Evolutionary conservation across 2,888 invertebrate species (phyloP), one percentile per base, ranked within the genome.

Genomic region (Cataglyphis rosenhaueri): DNA sequence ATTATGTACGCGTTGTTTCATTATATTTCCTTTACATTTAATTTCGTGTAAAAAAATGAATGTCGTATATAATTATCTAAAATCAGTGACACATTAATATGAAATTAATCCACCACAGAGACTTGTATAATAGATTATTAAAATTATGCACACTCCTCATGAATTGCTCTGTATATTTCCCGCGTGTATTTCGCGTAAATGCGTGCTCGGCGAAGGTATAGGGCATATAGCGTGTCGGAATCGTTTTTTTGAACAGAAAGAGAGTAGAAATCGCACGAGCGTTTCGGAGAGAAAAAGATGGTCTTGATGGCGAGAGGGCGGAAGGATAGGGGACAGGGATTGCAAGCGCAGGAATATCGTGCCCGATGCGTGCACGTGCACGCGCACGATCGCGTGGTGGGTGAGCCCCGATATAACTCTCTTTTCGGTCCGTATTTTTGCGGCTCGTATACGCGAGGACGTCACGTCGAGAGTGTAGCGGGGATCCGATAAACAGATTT

Each of bases 381-480:
- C 73, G 81, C 68, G 70, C 68, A 73, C 52, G 73, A 83, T 83
- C 83, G 55, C 84, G 48, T 48, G 82, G 38, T 86, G 88, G 84
- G 86, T 52, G 84, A 82, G 88, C 71, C 25, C 25, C 21, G 70
- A 68, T 81, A 64, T 86, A 81, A 87, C 81, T 87, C 84, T 88
- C 86, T 79, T 70, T 84, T 73, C 82, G 76, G 64, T 83, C 57
- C 86, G 76, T 88, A 86, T 86, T 79, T 87, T 82, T 81, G 84
- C 75, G 88, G 29, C 82, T 66, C 61, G 35, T 57, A 71, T 57
- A 71, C 52, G 29, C 64, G 55, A 73, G 75, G 83, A 79, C 78
- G 86, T 82, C 81, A 79, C 86, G 85, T 65, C 48, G 73, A 64
- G 82, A 44, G 81, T 66, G 85, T 66, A 68, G 75, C 76, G 15